Conservation (phyloP, 2,797 vertebrate genomes). For the Apodemus agrarius region DNA sequence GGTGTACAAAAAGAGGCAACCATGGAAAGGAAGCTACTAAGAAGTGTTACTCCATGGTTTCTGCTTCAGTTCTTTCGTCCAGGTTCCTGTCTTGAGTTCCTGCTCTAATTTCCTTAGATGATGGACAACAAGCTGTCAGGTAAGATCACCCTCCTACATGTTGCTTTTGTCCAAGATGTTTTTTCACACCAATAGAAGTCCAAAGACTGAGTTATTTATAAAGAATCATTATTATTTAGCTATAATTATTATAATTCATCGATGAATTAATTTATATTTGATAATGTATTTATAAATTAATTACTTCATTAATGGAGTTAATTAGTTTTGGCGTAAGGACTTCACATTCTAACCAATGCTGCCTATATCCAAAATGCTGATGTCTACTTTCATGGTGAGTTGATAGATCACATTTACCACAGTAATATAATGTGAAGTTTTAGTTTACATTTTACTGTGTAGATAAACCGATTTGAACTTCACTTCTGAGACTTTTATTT, state of each 20-base stretch:
- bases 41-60: no score
- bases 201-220: not conserved
- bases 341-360: not conserved
- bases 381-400: not conserved
- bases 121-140: not conserved
- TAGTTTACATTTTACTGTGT: slow-evolving; percentile 43
- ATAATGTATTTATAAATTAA: not conserved
- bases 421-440: not conserved
- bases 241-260: not conserved
- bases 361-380: not conserved
- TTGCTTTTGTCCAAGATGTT: not conserved
- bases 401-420: not conserved
- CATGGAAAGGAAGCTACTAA: not conserved
- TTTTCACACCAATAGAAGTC: not conserved
- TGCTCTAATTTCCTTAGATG: not conserved
- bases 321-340: fast-evolving
- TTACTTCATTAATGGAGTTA: not conserved
- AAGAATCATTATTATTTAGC: not conserved
- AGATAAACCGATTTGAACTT: not conserved
- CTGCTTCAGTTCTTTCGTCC: not conserved
- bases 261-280: not conserved
- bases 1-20: not conserved
- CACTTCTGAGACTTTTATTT: slow-evolving; percentile 24
- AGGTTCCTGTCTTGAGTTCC: not conserved
- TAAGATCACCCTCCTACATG: not conserved